Conservation (phyloP, 2,797 vertebrate genomes). For the Phaenicophaeus curvirostris region DNA sequence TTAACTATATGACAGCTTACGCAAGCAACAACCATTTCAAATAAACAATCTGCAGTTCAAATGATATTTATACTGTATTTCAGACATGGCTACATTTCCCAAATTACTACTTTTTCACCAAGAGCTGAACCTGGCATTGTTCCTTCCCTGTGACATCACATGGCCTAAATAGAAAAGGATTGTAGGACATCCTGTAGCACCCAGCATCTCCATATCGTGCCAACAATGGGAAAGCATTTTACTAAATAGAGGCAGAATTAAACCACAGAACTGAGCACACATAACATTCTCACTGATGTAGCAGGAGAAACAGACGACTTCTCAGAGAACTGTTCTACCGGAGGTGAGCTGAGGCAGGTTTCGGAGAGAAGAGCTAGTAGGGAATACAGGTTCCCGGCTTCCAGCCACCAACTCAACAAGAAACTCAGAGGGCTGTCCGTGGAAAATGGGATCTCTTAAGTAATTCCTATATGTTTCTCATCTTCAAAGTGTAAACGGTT, state of each 20-base stretch:
- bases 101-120: constrained; percentile 60
- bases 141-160: constrained; percentile 23
- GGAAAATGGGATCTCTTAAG: not conserved
- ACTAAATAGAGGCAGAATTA: not conserved
- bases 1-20: constrained; percentile 48
- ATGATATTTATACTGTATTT: constrained; percentile 61
- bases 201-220: not conserved
- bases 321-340: not conserved
- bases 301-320: not conserved
- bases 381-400: not conserved
- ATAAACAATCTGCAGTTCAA: constrained; percentile 33
- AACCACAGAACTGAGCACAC: not conserved
- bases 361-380: not conserved
- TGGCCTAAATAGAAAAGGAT: not conserved
- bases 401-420: not conserved
- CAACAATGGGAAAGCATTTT: not conserved
- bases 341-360: not conserved
- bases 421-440: not conserved
- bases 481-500: not conserved
- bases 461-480: not conserved
- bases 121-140: constrained; percentile 44
- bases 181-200: not conserved
- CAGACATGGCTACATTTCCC: constrained; percentile 61
- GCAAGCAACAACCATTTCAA: constrained; percentile 63
- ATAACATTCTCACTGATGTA: not conserved